Base-by-base conservation (phyloP, 2,888 invertebrate genomes). In the Leistus spinibarbis region DNA sequence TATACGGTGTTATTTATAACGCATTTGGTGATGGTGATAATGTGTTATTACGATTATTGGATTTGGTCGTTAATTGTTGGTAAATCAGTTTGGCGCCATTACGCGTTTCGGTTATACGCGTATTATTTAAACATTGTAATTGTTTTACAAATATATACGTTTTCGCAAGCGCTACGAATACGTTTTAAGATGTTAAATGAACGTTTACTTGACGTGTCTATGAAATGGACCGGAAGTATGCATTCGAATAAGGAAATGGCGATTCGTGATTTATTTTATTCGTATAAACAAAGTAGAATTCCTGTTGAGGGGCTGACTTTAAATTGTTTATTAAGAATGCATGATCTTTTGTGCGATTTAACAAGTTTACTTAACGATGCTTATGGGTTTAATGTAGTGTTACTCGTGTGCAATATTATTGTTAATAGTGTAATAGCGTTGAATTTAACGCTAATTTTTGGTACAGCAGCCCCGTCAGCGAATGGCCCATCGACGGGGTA, bases 291-390 rank as follows among this genome's bases (percentile, higher is more conserved):
- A n/a, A 67, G 17, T 67, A 57, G 67, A 9, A 17, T 10, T 5
- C 19, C 60, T 17, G 20, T 69, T 27, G 63, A 68, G 27, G 68
- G 54, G 2, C 27, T 75, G 23, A 60, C 68, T 22, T 16, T 75
- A 20, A 13, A 69, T n/a, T 75, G 75, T 56, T 75, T 76, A 54
- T 10, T 77, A 19, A 76, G 74, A 69, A 70, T 76, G 54, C 74
- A 78, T 22, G 74, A 77, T 67, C 27, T 74, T 22, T 65, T 78
- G 3, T 78, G 78, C 56, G 78, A 78, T 66, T 27, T 74, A 53
- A 54, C 68, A 2, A 74, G 69, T 22, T 19, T 76, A 10, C 54
- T 76, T 23, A 77, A 76, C 20, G 60, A 69, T 16, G 54, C 76
- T 7, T 76, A 73, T 57, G 78, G 76, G 10, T 66, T 23, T 20